Percentiles rank a stretch among this genome's conserved stretches.
phyloP scores from a whole-genome alignment of 1,140 invertebrate genomes.

The Aphelenchoides avenae region DNA sequence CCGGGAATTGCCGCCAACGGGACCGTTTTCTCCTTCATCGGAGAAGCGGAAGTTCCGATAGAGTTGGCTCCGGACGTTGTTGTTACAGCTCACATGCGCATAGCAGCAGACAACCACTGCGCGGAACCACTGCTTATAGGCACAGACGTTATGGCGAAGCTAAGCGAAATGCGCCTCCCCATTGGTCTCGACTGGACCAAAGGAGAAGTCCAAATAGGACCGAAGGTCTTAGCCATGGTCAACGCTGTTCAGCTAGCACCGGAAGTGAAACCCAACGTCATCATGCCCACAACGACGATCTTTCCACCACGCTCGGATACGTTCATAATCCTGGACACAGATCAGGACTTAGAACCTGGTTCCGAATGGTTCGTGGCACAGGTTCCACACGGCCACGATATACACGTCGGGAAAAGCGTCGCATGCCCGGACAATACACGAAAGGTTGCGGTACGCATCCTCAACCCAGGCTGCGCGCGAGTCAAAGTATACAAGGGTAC shows the following conservation, averaged over 20 bases:
- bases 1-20: conserved; percentile 22
- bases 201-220: not conserved
- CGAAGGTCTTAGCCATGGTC: conserved; percentile 6
- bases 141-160: conserved; percentile 17
- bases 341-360: not conserved
- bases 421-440: not conserved
- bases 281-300: not conserved
- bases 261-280: conserved; percentile 10
- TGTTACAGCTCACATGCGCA: conserved; percentile 4
- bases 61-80: conserved; percentile 3
- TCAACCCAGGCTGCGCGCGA: conserved; percentile 6
- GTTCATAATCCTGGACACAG: conserved; percentile 4
- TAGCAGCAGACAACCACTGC: conserved; percentile 15
- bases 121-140: conserved; percentile 13
- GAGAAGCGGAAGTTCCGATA: conserved; percentile 1
- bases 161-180: too few species aligned
- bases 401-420: conserved; percentile 10
- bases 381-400: not conserved
- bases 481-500: conserved; percentile 8
- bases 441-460: conserved; percentile 6
- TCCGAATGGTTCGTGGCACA: not conserved
- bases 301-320: conserved; percentile 13
- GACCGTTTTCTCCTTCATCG: conserved; percentile 18
- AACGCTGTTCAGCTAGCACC: not conserved
- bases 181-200: not conserved